A percentile compares a stretch with the other conserved stretches of the same genome.
Conservation (phyloP, 2,888 invertebrate species). For the Lasioglossum figueresi region DNA sequence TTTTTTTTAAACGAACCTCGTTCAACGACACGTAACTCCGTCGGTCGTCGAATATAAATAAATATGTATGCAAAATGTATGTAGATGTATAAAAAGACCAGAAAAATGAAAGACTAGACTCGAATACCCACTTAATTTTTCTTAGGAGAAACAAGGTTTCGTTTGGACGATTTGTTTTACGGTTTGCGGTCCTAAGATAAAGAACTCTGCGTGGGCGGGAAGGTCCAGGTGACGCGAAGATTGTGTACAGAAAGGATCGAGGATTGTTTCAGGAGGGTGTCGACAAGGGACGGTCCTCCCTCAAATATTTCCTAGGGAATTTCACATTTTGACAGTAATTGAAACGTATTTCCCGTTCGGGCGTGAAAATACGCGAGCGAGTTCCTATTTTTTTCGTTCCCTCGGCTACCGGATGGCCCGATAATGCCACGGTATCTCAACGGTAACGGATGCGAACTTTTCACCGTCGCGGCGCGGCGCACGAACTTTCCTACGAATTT, state of each 20-base stretch:
- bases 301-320: conserved; percentile 13
- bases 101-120: too few species aligned
- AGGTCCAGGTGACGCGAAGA: not conserved
- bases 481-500: conserved; percentile 45
- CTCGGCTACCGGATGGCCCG: conserved; percentile 10
- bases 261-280: not conserved
- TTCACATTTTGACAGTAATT: conserved; percentile 49
- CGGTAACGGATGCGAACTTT: conserved; percentile 60
- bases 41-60: too few species aligned
- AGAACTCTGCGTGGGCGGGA: not conserved
- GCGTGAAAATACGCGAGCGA: conserved; percentile 20
- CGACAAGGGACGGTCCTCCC: not conserved
- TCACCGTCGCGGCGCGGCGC: conserved; percentile 1
- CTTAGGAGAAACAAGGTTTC: not conserved
- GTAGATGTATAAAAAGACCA: too few species aligned
- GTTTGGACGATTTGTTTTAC: not conserved
- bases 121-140: not conserved
- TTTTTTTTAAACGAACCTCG: too few species aligned
- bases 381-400: conserved; percentile 41
- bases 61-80: too few species aligned
- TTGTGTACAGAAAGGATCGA: not conserved
- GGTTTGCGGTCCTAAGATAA: not conserved
- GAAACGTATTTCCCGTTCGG: conserved; percentile 45
- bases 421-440: conserved; percentile 43
- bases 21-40: too few species aligned